These are phyloP conservation scores for Cichladusa arquata DNA, from an alignment of 2,113 vertebrate genomes.

Conservation along the genomic window DNA sequence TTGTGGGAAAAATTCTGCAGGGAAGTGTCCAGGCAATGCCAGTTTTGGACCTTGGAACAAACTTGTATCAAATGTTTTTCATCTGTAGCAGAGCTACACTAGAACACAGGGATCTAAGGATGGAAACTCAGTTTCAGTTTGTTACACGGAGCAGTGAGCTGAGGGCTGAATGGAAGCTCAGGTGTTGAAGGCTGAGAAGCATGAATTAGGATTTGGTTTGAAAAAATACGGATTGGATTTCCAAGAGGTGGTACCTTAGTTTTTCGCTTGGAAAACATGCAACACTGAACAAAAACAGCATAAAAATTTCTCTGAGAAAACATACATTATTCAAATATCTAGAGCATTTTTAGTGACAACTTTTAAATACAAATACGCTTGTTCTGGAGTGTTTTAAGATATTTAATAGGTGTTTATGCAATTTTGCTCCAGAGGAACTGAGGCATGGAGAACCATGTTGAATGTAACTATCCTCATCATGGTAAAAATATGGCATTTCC, in stretches of 20 bases:
- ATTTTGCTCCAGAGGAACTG: not conserved
- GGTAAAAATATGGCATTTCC: not conserved
- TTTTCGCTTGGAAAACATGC: not conserved
- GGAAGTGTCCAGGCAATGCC: not conserved
- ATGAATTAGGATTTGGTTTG: not conserved
- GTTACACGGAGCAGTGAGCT: not conserved
- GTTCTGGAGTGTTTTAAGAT: not conserved
- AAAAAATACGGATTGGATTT: not conserved
- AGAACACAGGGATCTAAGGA: not conserved
- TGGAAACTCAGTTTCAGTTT: not conserved
- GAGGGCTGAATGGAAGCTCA: not conserved
- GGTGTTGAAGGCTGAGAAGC: not conserved
- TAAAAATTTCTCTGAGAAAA: not conserved
- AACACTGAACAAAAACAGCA: not conserved
- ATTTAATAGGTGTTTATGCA: not conserved
- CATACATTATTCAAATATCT: not conserved
- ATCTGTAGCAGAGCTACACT: not conserved
- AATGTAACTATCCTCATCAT: rapidly evolving
- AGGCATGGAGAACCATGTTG: not conserved
- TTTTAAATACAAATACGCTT: not conserved
- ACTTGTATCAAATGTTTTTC: not conserved
- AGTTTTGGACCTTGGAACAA: not conserved
- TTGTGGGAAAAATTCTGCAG: not conserved
- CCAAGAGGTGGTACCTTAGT: not conserved
- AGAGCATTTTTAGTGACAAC: not conserved